Evolutionary conservation across 2,888 invertebrate species (phyloP).

Genomic region (Athalia cordata): DNA sequence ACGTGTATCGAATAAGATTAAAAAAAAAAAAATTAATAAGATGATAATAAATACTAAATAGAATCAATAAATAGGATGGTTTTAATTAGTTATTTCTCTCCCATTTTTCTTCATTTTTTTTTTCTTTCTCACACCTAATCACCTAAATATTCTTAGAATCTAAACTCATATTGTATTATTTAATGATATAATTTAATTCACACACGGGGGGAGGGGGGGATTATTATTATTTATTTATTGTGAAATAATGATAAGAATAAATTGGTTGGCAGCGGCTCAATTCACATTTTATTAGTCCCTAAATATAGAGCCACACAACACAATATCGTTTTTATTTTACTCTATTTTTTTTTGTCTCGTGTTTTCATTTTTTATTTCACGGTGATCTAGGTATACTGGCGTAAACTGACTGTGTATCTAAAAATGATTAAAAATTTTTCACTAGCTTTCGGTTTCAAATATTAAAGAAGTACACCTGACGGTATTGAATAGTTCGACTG

Average conservation of each 20-base stretch:
- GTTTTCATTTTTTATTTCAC: too few species aligned
- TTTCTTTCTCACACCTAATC: constrained; percentile 14
- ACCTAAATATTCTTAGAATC: neutral
- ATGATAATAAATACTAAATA: constrained; percentile 62
- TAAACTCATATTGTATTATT: neutral
- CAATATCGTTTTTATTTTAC: too few species aligned
- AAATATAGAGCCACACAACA: too few species aligned
- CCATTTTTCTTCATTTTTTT: constrained; percentile 48
- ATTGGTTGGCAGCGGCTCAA: neutral
- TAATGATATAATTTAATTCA: constrained; percentile 52
- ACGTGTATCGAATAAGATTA: neutral
- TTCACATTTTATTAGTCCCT: too few species aligned
- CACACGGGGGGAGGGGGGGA: constrained; percentile 49
- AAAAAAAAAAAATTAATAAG: constrained; percentile 45
- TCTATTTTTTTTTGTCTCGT: too few species aligned
- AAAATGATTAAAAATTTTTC: too few species aligned
- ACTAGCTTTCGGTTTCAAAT: too few species aligned
- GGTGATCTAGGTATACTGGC: too few species aligned
- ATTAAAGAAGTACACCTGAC: too few species aligned
- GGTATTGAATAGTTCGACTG: too few species aligned
- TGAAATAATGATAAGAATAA: neutral
- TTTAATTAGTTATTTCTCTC: constrained; percentile 53
- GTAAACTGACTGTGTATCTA: too few species aligned
- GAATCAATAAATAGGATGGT: constrained; percentile 62
- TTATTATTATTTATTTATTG: constrained; percentile 52